These are phyloP conservation scores for Bombus confusus DNA, from an alignment of 1,140 invertebrate genomes.

Conservation along the genomic window DNA sequence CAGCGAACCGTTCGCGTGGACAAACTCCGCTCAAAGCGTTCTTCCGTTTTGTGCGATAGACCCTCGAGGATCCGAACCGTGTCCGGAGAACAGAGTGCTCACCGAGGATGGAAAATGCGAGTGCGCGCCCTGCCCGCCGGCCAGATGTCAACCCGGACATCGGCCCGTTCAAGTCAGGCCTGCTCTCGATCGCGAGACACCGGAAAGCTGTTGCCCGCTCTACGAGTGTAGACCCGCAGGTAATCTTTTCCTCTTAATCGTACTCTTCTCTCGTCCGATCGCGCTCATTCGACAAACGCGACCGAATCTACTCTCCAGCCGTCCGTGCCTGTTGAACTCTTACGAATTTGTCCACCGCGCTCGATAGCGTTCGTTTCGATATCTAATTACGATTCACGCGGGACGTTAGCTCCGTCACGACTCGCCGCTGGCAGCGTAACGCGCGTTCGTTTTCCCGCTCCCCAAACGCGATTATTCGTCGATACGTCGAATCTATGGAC, in stretches of 20 bases:
- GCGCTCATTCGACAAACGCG: too few species aligned
- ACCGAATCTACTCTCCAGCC: slow-evolving; percentile 18
- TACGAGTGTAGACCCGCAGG: slow-evolving; percentile 76
- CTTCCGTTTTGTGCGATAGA: slow-evolving; percentile 4
- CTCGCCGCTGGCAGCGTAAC: not conserved
- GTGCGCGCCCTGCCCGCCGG: slow-evolving; percentile 75
- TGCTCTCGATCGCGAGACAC: slow-evolving; percentile 67
- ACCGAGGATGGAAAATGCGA: slow-evolving; percentile 75
- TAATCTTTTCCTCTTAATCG: slow-evolving; percentile 49
- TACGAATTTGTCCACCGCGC: slow-evolving; percentile 23
- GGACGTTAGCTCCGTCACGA: not conserved
- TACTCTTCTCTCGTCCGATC: not conserved
- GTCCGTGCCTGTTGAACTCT: slow-evolving; percentile 56
- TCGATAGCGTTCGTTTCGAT: slow-evolving; percentile 35
- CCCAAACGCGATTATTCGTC: not conserved
- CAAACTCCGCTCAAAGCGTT: not conserved
- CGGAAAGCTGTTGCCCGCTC: slow-evolving; percentile 76
- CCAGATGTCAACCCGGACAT: slow-evolving; percentile 70
- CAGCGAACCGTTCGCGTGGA: too few species aligned
- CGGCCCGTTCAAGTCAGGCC: slow-evolving; percentile 70
- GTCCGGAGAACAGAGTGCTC: slow-evolving; percentile 76
- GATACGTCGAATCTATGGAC: not conserved
- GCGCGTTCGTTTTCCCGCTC: not conserved
- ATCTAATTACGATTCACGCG: slow-evolving; percentile 50
- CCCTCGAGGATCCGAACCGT: slow-evolving; percentile 36